Conservation (phyloP, 1,140 invertebrate genomes). For the Megalonaias nervosa region DNA sequence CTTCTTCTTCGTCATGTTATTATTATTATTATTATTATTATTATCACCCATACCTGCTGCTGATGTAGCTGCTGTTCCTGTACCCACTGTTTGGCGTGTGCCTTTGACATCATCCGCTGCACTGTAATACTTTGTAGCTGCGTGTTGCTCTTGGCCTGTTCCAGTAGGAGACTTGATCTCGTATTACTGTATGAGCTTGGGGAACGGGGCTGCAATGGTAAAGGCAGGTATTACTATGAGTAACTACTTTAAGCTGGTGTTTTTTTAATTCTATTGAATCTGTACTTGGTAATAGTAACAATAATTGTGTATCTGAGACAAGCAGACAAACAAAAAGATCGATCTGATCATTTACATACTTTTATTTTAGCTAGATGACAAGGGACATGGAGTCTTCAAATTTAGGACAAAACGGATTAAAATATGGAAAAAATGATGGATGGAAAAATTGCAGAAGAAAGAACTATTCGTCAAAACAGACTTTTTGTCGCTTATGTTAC, state of each 20-base stretch:
- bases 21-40: no score
- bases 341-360: no score
- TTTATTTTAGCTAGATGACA: no score
- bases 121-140: conserved; percentile 22
- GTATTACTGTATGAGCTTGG: background rate
- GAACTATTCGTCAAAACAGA: no score
- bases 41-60: conserved; percentile 9
- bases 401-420: no score
- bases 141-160: conserved; percentile 15
- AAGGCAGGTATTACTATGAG: background rate
- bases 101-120: conserved; percentile 29
- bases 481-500: no score
- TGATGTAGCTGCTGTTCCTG: conserved; percentile 14
- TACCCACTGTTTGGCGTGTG: conserved; percentile 35
- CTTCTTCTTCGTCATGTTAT: no score
- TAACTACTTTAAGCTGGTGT: background rate
- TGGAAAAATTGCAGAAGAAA: no score
- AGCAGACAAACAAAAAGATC: background rate
- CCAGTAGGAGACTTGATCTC: conserved; percentile 20
- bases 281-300: background rate
- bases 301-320: conserved; percentile 24
- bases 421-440: no score
- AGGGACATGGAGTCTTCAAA: no score
- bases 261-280: background rate
- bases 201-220: background rate